Conservation (phyloP, 2,888 invertebrate genomes). For the Lacanobia oleracea region DNA sequence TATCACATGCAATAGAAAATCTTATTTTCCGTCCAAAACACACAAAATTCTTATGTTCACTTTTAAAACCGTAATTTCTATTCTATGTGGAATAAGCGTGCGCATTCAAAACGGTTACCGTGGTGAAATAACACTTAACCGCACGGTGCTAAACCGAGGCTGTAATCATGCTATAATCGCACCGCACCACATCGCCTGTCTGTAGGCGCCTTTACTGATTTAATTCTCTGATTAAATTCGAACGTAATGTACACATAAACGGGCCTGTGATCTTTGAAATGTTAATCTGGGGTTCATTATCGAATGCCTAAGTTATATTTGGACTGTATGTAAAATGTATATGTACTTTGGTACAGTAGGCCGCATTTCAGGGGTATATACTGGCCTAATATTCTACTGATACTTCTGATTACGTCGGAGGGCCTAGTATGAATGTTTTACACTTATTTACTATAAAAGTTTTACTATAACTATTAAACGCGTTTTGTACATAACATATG, state of each 20-base stretch:
- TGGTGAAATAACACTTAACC: conserved; percentile 28
- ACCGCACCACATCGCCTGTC: conserved; percentile 25
- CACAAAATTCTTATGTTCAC: background rate
- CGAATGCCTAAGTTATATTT: background rate
- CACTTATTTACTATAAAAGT: too few relatives aligned
- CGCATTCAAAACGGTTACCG: conserved; percentile 22
- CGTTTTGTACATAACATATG: too few relatives aligned
- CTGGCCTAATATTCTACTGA: background rate
- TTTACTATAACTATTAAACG: too few relatives aligned
- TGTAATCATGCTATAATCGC: conserved; percentile 39
- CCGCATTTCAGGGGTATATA: background rate
- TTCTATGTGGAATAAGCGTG: conserved; percentile 30
- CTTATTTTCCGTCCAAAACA: background rate
- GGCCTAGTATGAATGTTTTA: too few relatives aligned
- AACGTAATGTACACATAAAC: conserved; percentile 14
- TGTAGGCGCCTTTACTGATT: conserved; percentile 27
- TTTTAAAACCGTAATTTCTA: conserved; percentile 33
- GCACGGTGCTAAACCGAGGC: conserved; percentile 6
- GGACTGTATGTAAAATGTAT: background rate
- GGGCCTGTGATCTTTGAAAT: conserved; percentile 36
- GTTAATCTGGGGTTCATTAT: conserved; percentile 38
- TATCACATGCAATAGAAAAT: background rate
- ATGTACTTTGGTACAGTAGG: background rate
- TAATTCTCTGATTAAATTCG: conserved; percentile 43
- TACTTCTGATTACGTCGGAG: background rate